Evolutionary conservation across 2,113 vertebrate genomes (phyloP), one percentile per base, ranked within the genome.

Genomic region (Chloebia gouldiae): DNA sequence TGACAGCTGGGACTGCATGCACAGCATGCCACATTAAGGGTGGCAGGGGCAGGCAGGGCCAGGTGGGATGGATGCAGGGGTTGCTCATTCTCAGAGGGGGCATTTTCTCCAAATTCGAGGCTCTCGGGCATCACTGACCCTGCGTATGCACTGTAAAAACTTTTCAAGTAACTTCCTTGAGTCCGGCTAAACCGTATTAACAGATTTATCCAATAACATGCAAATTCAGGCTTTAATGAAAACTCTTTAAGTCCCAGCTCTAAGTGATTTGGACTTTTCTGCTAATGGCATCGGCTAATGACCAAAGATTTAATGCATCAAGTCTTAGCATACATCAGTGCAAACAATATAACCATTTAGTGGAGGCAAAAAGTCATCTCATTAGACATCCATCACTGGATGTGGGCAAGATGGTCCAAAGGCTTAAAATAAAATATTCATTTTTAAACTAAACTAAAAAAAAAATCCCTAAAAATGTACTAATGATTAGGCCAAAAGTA

Each of bases 301-400:
- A 96, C 96, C 92, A 81, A 95, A 94, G 95, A 96, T 96, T 96
- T 97, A 96, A 96, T 50, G 92, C 93, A 97, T 82, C 92, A 92
- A 93, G 94, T 96, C 96, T 97, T 96, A 93, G 22, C 85, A 91
- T 45, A 82, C 72, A 96, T 94, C 93, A 95, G 75, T 44, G 90
- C 78, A 90, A 94, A 96, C 31, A 90, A 96, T 90, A 59, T 71
- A 93, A 88, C 81, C 69, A 88, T 95, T 90, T 95, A 92, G 57
- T 45, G 53, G 77, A 92, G 68, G 64, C 83, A 96, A 94, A 91
- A 94, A 95, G 95, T 92, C 95, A 94, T 64, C 71, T 91, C 91
- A 92, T 94, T 95, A 96, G 93, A 92, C 92, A 96, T 88, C 93
- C 83, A 47, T 95, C 94, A 92, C 0, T 86, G 95, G 76, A 92